Conservation (phyloP, 2,888 invertebrate species). For the Anarsia innoxiella region DNA sequence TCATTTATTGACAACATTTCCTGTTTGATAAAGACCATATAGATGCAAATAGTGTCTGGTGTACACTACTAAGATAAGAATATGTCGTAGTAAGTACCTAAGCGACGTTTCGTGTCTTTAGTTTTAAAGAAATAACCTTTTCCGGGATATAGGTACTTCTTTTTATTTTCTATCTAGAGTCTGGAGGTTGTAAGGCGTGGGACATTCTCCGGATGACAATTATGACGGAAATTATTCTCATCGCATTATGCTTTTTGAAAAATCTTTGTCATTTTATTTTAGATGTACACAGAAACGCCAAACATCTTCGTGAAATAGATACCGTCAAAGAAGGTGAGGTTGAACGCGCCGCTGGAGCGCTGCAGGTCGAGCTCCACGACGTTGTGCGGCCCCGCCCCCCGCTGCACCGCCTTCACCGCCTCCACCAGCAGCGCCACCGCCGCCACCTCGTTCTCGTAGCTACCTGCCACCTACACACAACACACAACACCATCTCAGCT, state of each 20-base stretch:
- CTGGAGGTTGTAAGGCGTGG: too few relatives aligned
- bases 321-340: slow-evolving; percentile 82
- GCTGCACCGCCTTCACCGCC: slow-evolving; percentile 69
- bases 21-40: too few relatives aligned
- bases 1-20: too few relatives aligned
- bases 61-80: too few relatives aligned
- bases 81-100: too few relatives aligned
- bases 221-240: too few relatives aligned
- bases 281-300: not conserved
- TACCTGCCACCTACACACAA: slow-evolving; percentile 75
- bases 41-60: too few relatives aligned
- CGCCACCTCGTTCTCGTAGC: slow-evolving; percentile 86
- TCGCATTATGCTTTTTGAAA: too few relatives aligned
- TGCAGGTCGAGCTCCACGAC: slow-evolving; percentile 80
- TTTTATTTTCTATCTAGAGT: too few relatives aligned
- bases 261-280: not conserved
- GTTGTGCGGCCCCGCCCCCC: slow-evolving; percentile 69
- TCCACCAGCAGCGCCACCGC: slow-evolving; percentile 77
- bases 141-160: too few relatives aligned
- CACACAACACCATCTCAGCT: not conserved
- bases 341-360: slow-evolving; percentile 82
- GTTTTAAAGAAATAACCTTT: too few relatives aligned
- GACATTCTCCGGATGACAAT: not conserved
- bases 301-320: not conserved
- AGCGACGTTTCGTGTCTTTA: too few relatives aligned